A percentile compares a stretch with the other conserved stretches of the same genome.
Evolutionary conservation across 2,113 vertebrate species (phyloP).

Genomic region (Rhodinocichla rosea): DNA sequence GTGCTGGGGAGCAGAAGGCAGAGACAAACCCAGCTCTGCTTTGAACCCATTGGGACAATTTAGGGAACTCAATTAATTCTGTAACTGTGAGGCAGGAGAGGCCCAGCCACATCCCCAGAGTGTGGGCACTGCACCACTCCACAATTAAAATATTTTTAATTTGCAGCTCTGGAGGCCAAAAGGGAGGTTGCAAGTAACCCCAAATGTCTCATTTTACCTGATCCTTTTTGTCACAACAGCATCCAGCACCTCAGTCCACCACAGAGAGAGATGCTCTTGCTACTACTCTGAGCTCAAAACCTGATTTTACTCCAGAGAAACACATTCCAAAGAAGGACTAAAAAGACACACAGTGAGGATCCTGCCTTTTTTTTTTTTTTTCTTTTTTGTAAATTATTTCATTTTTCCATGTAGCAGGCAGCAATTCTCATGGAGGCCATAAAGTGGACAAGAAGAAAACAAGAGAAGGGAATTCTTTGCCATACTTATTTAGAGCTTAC

Average conservation of each 20-base stretch:
- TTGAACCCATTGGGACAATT: neutral
- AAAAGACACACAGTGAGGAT: neutral
- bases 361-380: neutral
- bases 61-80: neutral
- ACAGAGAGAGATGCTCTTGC: neutral
- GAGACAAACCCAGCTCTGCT: neutral
- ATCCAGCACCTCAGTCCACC: neutral
- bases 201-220: neutral
- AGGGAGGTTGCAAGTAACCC: neutral
- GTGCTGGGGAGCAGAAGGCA: neutral
- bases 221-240: neutral
- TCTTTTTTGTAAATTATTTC: neutral
- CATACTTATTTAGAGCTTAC: neutral
- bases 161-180: neutral
- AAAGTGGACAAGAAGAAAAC: neutral
- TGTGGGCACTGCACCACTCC: neutral
- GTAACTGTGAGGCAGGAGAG: neutral
- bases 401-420: neutral
- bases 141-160: neutral
- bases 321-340: neutral
- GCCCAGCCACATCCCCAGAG: neutral
- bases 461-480: neutral
- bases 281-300: neutral
- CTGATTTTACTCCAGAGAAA: neutral
- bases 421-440: neutral